Evolutionary conservation across 2,113 vertebrate species (phyloP), one percentile per base, ranked within the genome.

Genomic region (Scytalopus superciliaris): DNA sequence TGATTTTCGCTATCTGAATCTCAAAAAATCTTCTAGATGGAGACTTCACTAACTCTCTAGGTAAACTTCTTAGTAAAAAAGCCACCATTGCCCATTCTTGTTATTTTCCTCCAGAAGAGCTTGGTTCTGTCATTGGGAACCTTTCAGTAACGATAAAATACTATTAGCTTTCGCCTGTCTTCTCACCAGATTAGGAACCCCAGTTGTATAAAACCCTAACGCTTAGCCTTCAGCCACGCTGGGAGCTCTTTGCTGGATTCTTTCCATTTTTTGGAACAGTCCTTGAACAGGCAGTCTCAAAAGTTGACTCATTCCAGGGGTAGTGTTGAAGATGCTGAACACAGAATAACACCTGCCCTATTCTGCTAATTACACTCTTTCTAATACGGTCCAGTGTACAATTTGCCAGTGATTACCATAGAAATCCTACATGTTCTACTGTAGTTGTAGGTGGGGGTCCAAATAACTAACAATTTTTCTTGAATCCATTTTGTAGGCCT

Each of bases 211-310:
- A 87, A 75, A 4, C 3, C 5, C 3, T 23, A 5, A 16, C 1
- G 1, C 7, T 6, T 47, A 8, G 14, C 1, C 10, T 8, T 80
- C 40, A n/a, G 10, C 7, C 6, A 7, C 15, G 10, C 0, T 50
- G 47, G 4, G 8, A 69, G 5, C 19, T 35, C 9, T 60, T 8
- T 3, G 2, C 6, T 72, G 21, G 9, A 60, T 50, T 79, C 2
- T 12, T 4, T 22, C 10, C 3, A 14, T 49, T 81, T 88, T 72
- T 12, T 13, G 15, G 67, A 91, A 31, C 11, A 31, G 1, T 47
- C 17, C 8, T 67, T 69, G 44, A 86, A 40, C 7, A 9, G 10
- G 9, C 9, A 62, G 5, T 6, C 19, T 21, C 21, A 12, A 47
- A 84, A 64, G 10, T 22, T 14, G 14, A 39, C 4, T 47, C 6